Evolutionary conservation across 1,140 invertebrate species (phyloP).

Genomic region (Diabrotica virgifera): DNA sequence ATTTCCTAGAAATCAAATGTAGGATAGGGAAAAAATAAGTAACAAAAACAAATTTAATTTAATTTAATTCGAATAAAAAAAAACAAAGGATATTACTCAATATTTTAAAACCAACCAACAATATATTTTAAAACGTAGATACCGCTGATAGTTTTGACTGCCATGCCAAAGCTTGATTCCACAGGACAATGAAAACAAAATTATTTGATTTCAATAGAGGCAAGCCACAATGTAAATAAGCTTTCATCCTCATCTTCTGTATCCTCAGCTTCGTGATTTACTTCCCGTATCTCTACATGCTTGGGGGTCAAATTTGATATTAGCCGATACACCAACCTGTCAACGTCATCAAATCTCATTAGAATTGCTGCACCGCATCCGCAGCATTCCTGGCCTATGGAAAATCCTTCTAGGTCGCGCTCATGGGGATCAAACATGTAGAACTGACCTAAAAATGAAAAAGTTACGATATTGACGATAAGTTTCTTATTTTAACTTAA

Average conservation of each 20-base stretch:
- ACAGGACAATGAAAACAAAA: not conserved
- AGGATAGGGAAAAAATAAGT: too few relatives aligned
- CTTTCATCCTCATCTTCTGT: conserved; percentile 4
- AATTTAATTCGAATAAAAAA: too few relatives aligned
- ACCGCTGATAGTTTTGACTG: too few relatives aligned
- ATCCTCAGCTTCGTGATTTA: not conserved
- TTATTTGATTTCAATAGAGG: conserved; percentile 12
- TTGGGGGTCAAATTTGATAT: conserved; percentile 39
- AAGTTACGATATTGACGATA: not conserved
- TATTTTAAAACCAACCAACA: too few relatives aligned
- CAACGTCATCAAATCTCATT: conserved; percentile 24
- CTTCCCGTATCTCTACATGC: not conserved
- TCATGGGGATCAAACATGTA: conserved; percentile 45
- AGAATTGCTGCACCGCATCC: conserved; percentile 25
- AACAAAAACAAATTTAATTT: too few relatives aligned
- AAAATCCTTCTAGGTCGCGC: conserved; percentile 32
- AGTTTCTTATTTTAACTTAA: not conserved
- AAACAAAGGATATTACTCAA: too few relatives aligned
- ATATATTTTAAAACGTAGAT: too few relatives aligned
- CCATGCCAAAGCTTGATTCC: too few relatives aligned
- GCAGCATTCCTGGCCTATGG: not conserved
- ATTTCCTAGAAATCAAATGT: too few relatives aligned
- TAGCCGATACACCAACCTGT: conserved; percentile 21
- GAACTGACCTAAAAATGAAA: conserved; percentile 26
- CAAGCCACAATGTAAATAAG: conserved; percentile 27